These are phyloP conservation scores for Nesogale talazaci DNA, from an alignment of 2,113 vertebrate genomes.

Conservation along the genomic window DNA sequence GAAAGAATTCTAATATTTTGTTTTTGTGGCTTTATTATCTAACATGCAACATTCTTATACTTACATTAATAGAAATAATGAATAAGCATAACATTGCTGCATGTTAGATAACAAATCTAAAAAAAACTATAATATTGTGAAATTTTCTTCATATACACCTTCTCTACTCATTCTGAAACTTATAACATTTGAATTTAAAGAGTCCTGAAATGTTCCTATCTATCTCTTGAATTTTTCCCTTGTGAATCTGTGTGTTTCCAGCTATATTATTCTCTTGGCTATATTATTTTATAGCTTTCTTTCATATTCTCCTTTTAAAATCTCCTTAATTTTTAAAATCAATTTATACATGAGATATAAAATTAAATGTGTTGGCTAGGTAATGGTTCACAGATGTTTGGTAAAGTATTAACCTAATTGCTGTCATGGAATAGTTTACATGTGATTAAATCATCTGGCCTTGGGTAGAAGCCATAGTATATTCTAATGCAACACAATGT, in stretches of 20 bases:
- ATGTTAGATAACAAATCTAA: neutral
- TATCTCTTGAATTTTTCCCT: neutral
- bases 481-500: too few species aligned
- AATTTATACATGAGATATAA: neutral
- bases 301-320: neutral
- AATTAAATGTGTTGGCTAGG: too few species aligned
- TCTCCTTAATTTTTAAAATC: neutral
- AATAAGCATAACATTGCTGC: neutral
- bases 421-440: too few species aligned
- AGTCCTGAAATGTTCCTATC: neutral
- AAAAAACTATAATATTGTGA: neutral
- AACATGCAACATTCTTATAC: too few species aligned
- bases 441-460: too few species aligned
- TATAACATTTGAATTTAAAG: neutral
- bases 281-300: neutral
- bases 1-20: too few species aligned
- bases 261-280: neutral
- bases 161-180: neutral
- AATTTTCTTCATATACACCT: neutral
- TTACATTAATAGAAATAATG: neutral
- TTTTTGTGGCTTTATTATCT: too few species aligned
- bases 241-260: neutral
- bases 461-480: too few species aligned
- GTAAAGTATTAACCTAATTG: too few species aligned
- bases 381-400: too few species aligned